These are phyloP conservation scores for Eristalis pertinax DNA, from an alignment of 2,888 invertebrate species.

Conservation along the genomic window DNA sequence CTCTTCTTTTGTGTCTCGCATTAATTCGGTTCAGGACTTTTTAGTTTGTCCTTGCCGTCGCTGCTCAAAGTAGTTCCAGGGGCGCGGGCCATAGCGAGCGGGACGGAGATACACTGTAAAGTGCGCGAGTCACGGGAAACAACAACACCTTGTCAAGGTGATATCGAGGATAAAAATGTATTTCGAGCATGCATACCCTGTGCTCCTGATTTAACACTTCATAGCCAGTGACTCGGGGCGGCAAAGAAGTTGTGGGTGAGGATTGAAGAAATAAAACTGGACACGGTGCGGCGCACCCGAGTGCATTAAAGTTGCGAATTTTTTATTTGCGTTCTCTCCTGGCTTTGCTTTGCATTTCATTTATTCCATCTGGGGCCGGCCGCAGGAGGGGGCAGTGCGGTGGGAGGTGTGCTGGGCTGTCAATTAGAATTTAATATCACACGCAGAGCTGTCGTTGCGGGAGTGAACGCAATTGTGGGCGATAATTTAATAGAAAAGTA, in stretches of 20 bases:
- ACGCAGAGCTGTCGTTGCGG: neutral
- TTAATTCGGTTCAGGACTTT: conserved; percentile 1
- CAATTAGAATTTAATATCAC: neutral
- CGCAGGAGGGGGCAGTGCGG: neutral
- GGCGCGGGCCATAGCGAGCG: neutral
- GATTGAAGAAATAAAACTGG: neutral
- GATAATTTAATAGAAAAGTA: neutral
- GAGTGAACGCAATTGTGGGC: neutral
- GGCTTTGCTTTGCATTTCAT: neutral
- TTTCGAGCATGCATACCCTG: neutral
- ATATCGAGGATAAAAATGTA: neutral
- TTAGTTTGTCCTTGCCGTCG: neutral
- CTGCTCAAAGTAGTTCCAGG: neutral
- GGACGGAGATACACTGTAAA: neutral
- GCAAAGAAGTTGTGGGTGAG: neutral
- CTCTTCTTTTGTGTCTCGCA: conserved; percentile 1
- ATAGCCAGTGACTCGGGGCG: neutral
- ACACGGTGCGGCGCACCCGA: neutral
- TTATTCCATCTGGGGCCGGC: neutral
- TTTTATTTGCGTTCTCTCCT: neutral
- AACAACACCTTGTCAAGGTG: conserved; percentile 1
- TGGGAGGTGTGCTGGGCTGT: neutral
- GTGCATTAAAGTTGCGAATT: neutral
- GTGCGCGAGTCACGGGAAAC: neutral
- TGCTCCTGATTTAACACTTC: neutral